Evolutionary conservation across 2,888 invertebrate genomes (phyloP).

Genomic region (Drosophila antonietae): DNA sequence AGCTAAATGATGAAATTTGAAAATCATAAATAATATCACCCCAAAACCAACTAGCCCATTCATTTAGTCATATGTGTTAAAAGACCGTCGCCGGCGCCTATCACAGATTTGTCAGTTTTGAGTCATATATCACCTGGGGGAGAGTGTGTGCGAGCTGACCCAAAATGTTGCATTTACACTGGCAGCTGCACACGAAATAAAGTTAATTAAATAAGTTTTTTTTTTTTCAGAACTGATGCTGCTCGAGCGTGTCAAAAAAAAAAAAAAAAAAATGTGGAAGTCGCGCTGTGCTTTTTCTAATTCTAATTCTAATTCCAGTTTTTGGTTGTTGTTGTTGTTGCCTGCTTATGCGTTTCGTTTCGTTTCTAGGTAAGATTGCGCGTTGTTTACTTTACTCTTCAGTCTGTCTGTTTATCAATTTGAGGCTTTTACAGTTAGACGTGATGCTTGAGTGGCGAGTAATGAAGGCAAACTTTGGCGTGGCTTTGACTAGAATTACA

Average conservation of each 20-base stretch:
- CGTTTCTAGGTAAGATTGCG: constrained; percentile 42
- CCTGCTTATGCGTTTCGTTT: constrained; percentile 38
- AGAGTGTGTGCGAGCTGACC: constrained; percentile 64
- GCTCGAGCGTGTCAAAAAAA: constrained; percentile 61
- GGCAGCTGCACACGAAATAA: constrained; percentile 39
- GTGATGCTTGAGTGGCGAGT: constrained; percentile 48
- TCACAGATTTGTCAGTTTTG: constrained; percentile 16
- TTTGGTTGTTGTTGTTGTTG: constrained; percentile 21
- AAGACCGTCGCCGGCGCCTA: constrained; percentile 22
- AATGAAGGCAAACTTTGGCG: constrained; percentile 50
- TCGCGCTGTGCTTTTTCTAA: constrained; percentile 11
- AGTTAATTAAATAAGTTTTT: constrained; percentile 67
- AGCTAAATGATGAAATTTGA: constrained; percentile 53
- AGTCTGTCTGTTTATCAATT: constrained; percentile 66
- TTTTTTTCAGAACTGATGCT: constrained; percentile 30
- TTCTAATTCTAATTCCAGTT: background rate
- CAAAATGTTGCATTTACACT: constrained; percentile 42
- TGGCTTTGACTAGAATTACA: constrained; percentile 22
- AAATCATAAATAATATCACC: constrained; percentile 66
- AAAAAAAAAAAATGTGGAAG: constrained; percentile 43
- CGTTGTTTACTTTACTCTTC: constrained; percentile 45
- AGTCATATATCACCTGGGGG: constrained; percentile 64
- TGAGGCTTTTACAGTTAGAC: constrained; percentile 69
- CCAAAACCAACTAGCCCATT: background rate
- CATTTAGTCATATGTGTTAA: constrained; percentile 34